Conservation (phyloP, 2,797 vertebrate species). For the Pogonophryne albipinna region DNA sequence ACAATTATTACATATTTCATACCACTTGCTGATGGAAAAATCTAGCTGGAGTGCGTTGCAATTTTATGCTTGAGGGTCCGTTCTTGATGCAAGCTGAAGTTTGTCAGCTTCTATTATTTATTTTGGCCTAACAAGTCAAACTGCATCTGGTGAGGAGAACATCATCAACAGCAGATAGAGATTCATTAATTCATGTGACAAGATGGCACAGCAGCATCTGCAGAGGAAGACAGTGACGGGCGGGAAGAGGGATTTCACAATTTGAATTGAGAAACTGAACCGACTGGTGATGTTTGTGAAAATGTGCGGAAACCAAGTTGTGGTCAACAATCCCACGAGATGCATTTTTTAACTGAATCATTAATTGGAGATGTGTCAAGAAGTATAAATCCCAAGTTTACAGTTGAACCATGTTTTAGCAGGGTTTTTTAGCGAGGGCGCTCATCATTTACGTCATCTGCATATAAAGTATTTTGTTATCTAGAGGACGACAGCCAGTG, state of each 20-base stretch:
- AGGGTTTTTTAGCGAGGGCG: constrained; percentile 44
- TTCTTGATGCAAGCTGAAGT: constrained; percentile 70
- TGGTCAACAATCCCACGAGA: constrained; percentile 22
- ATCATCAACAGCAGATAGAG: constrained; percentile 64
- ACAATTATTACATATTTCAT: constrained; percentile 80
- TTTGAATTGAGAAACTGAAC: constrained; percentile 37
- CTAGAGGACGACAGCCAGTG: constrained; percentile 68
- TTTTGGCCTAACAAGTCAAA: constrained; percentile 75
- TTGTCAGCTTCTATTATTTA: constrained; percentile 79
- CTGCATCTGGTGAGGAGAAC: constrained; percentile 71
- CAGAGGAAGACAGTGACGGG: constrained; percentile 66
- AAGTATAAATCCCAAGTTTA: constrained; percentile 32
- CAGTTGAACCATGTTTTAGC: constrained; percentile 43
- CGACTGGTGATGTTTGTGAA: constrained; percentile 31
- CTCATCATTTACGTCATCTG: constrained; percentile 67
- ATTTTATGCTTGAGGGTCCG: constrained; percentile 72
- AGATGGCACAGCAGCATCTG: constrained; percentile 72
- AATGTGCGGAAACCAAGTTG: not conserved
- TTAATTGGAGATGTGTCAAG: constrained; percentile 15
- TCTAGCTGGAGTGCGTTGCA: constrained; percentile 64
- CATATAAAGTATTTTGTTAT: constrained; percentile 76
- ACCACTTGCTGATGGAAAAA: constrained; percentile 63
- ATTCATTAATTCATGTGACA: constrained; percentile 78
- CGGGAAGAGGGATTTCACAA: constrained; percentile 47
- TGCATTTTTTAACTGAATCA: constrained; percentile 20